phyloP scores from a whole-genome alignment of 2,888 invertebrate genomes.

The Harmothoe impar region DNA sequence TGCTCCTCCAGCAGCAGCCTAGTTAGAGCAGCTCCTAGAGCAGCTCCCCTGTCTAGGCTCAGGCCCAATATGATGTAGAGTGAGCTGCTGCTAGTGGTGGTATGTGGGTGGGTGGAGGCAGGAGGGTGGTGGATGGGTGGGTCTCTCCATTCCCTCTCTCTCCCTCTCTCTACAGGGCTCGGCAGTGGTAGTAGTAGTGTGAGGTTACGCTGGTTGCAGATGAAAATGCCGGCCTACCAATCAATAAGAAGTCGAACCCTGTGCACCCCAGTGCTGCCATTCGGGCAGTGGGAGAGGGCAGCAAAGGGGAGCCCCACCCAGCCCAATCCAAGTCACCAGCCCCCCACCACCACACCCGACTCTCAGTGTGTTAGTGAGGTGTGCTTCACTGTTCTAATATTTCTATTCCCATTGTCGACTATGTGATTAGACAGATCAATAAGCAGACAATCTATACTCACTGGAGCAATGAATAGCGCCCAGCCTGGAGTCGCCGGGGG shows the following conservation, averaged over 20 bases:
- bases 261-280: conserved; percentile 45
- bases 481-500: no score
- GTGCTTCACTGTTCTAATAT: no score
- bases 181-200: conserved; percentile 9
- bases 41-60: not conserved
- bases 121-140: not conserved
- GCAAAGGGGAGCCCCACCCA: not conserved
- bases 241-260: conserved; percentile 55
- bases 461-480: no score
- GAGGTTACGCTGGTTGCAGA: conserved; percentile 31
- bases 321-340: not conserved
- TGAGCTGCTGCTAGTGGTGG: not conserved
- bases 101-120: not conserved
- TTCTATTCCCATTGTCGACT: no score
- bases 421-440: no score
- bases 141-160: not conserved
- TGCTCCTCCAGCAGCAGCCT: no score
- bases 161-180: not conserved
- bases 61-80: not conserved
- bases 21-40: not conserved
- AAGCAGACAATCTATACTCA: no score
- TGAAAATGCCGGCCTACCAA: conserved; percentile 44
- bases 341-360: no score
- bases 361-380: no score
- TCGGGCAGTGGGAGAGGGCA: not conserved